phyloP scores from a whole-genome alignment of 2,888 invertebrate species.

The Ypsolopha sequella region DNA sequence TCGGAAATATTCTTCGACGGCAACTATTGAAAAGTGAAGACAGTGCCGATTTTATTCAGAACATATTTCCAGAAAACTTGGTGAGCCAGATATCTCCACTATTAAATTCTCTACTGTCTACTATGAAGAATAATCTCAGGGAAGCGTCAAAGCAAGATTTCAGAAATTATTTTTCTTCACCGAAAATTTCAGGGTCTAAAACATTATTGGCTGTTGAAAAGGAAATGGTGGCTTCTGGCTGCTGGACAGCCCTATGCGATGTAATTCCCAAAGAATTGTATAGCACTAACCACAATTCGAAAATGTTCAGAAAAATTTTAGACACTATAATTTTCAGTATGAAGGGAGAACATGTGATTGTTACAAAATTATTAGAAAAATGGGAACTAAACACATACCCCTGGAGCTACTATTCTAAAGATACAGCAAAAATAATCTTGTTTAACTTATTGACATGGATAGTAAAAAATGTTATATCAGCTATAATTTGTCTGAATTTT shows the following conservation, averaged over 20 bases:
- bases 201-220: conserved; percentile 30
- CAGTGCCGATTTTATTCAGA: conserved; percentile 15
- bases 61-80: conserved; percentile 27
- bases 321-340: conserved; percentile 39
- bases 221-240: conserved; percentile 27
- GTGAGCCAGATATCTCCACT: conserved; percentile 23
- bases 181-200: conserved; percentile 7
- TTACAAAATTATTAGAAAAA: conserved; percentile 24
- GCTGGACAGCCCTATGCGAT: conserved; percentile 29
- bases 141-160: conserved; percentile 35
- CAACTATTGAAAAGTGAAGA: conserved; percentile 27
- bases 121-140: conserved; percentile 31
- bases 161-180: conserved; percentile 27
- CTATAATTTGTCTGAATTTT: conserved; percentile 51
- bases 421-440: conserved; percentile 20
- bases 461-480: conserved; percentile 35
- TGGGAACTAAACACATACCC: conserved; percentile 36
- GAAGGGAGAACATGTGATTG: conserved; percentile 42
- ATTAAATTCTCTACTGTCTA: conserved; percentile 21
- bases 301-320: conserved; percentile 35
- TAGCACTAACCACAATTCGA: conserved; percentile 38
- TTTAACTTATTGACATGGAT: conserved; percentile 34
- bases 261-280: conserved; percentile 41
- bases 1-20: conserved; percentile 32
- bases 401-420: conserved; percentile 27